A percentile compares a stretch with the other conserved stretches of the same genome.
Conservation (phyloP, 2,888 invertebrate genomes). For the Drosophila bunnanda region DNA sequence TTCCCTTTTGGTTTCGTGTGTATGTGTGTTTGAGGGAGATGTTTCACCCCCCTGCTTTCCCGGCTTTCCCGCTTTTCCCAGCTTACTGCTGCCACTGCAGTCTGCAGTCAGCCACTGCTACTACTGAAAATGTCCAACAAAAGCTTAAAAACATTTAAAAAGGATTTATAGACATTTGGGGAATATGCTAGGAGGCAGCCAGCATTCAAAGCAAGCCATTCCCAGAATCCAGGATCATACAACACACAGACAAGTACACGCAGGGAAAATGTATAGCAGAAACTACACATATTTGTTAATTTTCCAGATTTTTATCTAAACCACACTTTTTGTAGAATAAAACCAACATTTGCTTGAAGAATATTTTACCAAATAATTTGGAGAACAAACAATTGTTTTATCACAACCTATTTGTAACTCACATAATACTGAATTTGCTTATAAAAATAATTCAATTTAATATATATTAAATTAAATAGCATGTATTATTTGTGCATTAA, state of each 20-base stretch:
- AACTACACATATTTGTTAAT: too few species aligned
- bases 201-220: constrained; percentile 46
- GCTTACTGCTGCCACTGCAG: constrained; percentile 46
- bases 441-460: too few species aligned
- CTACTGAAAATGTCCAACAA: constrained; percentile 78
- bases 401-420: too few species aligned
- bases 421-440: too few species aligned
- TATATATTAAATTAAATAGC: too few species aligned
- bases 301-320: too few species aligned
- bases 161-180: constrained; percentile 80
- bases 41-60: constrained; percentile 15
- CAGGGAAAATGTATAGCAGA: not conserved
- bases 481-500: too few species aligned
- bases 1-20: constrained; percentile 72
- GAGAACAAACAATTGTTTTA: too few species aligned
- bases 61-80: constrained; percentile 9
- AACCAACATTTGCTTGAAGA: too few species aligned
- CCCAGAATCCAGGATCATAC: constrained; percentile 25
- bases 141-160: constrained; percentile 80
- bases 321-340: too few species aligned
- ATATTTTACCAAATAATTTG: too few species aligned
- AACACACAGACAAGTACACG: constrained; percentile 17
- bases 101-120: constrained; percentile 50
- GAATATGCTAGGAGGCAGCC: constrained; percentile 68
- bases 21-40: constrained; percentile 20